Base-by-base conservation (phyloP, 2,113 vertebrate species). In the Anoura caudifer region DNA sequence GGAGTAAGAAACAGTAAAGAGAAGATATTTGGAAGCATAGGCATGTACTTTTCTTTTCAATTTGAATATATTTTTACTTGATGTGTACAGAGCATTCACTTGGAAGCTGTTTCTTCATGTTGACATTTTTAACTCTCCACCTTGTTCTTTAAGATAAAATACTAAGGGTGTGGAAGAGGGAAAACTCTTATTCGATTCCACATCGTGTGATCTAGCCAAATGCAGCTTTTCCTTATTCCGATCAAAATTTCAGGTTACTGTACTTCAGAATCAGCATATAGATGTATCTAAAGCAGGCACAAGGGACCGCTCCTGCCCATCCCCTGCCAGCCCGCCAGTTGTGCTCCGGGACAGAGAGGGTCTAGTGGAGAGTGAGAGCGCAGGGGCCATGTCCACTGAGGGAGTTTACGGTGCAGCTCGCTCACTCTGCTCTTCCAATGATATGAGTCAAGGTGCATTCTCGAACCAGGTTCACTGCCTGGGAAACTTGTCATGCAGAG, bases 141-240 rank as follows among this genome's bases (percentile, higher is more conserved):
- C 67, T 83, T 95, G 41, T 47, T 63, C 69, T 85, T 0, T 87
- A 54, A 83, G 22, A 63, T 63, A 83, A 75, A 96, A 84, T 92
- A 59, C 41, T 73, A 14, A 47, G 38, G 8, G 52, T 56, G 63
- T 22, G 14, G 47, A 73, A 90, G 28, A 87, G 80, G 79, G 76
- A 63, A 91, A 41, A 36, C 52, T 70, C 19, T 69, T 87, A 4
- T 52, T 85, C 22, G 69, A 10, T 92, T 96, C n/a, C 75, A 80
- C 56, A 19, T 2, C 22, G 69, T 47, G 83, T 83, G 89, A 33
- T 93, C 5, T 65, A 82, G 22, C 82, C 45, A 93, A 41, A 54
- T 91, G 76, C 84, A 84, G 9, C 38, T 92, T 80, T 94, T 91
- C 59, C 63, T 77, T 95, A 76, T 67, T 88, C 9, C 67, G 93